phyloP scores from a whole-genome alignment of 2,113 vertebrate species.

The Leptodactylus fuscus region DNA sequence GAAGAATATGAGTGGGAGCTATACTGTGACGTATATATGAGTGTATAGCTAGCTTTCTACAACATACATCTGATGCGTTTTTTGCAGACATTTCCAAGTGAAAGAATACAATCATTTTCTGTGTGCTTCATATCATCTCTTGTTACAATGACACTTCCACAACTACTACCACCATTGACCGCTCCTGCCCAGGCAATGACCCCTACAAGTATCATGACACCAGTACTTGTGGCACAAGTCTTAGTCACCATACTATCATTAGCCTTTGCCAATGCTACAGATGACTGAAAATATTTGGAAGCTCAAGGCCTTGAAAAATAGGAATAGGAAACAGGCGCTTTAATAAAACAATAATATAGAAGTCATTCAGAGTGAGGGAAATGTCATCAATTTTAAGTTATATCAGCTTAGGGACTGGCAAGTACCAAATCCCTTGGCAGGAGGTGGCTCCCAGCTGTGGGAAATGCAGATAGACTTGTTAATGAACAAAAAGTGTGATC shows the following conservation, averaged over 20 bases:
- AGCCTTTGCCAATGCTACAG: background rate
- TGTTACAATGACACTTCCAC: too few relatives aligned
- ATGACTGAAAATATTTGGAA: background rate
- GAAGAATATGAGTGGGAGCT: too few relatives aligned
- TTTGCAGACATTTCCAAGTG: too few relatives aligned
- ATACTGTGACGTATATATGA: too few relatives aligned
- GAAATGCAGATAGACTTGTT: slow-evolving; percentile 41
- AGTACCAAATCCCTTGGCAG: background rate
- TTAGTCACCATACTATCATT: background rate
- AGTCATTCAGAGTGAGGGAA: background rate
- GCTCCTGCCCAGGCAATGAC: too few relatives aligned
- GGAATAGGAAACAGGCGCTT: background rate
- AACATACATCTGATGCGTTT: too few relatives aligned
- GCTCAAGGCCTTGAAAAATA: background rate
- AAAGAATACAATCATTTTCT: too few relatives aligned
- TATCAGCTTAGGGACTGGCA: slow-evolving; percentile 64
- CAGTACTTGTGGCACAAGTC: too few relatives aligned
- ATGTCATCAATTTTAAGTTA: slow-evolving; percentile 27
- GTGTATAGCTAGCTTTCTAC: too few relatives aligned
- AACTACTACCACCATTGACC: too few relatives aligned
- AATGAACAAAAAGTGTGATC: slow-evolving; percentile 37
- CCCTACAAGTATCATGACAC: too few relatives aligned
- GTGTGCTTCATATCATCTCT: too few relatives aligned
- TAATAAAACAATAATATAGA: background rate
- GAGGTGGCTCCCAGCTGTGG: slow-evolving; percentile 54